These are phyloP conservation scores for Acarapis woodi DNA, from an alignment of 1,140 invertebrate genomes.

Conservation along the genomic window DNA sequence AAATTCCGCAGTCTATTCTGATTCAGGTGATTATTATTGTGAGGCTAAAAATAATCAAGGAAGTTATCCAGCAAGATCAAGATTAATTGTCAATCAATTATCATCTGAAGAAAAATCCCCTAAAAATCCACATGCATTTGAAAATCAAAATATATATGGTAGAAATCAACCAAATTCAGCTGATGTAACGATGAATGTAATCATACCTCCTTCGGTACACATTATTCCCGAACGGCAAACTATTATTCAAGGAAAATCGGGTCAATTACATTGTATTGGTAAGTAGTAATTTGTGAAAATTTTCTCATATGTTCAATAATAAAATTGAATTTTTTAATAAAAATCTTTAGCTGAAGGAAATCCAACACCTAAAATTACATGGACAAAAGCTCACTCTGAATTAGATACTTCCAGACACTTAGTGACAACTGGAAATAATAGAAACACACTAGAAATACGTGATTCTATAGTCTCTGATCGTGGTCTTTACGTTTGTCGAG, in stretches of 20 bases:
- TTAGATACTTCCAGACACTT: slow-evolving; percentile 17
- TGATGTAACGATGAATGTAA: background rate
- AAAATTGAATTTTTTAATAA: no score
- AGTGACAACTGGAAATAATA: no score
- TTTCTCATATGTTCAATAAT: no score
- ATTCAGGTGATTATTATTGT: background rate
- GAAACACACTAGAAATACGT: slow-evolving; percentile 11
- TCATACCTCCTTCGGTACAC: slow-evolving; percentile 23
- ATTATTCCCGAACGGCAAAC: slow-evolving; percentile 32
- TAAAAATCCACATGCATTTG: background rate
- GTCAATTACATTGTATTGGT: slow-evolving; percentile 36
- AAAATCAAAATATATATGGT: background rate
- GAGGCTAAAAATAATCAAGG: background rate
- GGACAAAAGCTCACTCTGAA: slow-evolving; percentile 38
- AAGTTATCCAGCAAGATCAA: background rate
- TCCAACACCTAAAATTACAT: slow-evolving; percentile 36
- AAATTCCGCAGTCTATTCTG: background rate
- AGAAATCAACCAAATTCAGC: background rate
- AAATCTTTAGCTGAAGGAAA: slow-evolving; percentile 30
- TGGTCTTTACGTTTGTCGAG: slow-evolving; percentile 45
- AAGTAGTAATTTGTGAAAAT: no score
- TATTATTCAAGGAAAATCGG: slow-evolving; percentile 43
- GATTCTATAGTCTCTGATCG: slow-evolving; percentile 36
- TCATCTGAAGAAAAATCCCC: background rate
- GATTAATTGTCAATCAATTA: background rate